A percentile compares a stretch with the other conserved stretches of the same genome.
phyloP scores from a whole-genome alignment of 2,113 vertebrate species.

The Microtus ochrogaster region DNA sequence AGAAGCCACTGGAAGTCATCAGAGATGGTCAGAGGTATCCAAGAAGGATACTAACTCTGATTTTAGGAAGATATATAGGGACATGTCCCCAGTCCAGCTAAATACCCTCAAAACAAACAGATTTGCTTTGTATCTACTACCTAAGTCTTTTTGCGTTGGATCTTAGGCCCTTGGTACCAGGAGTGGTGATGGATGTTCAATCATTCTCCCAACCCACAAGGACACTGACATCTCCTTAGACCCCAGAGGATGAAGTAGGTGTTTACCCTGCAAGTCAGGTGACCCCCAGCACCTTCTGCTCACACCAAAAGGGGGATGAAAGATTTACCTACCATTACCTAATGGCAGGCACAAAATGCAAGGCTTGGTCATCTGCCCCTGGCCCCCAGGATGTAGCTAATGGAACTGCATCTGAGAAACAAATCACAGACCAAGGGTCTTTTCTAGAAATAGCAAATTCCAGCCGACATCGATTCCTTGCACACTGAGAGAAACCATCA shows the following conservation, averaged over 20 bases:
- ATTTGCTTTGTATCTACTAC: background rate
- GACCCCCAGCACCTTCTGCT: background rate
- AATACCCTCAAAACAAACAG: too few relatives aligned
- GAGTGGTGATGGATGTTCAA: background rate
- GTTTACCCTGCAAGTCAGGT: too few relatives aligned
- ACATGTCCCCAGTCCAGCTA: background rate
- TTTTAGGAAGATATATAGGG: background rate
- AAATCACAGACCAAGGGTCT: slow-evolving; percentile 22
- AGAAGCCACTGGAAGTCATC: background rate
- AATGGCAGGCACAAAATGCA: slow-evolving; percentile 6
- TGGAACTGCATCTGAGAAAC: background rate
- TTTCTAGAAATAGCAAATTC: background rate
- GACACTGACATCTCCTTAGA: background rate
- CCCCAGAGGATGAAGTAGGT: background rate
- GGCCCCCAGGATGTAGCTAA: background rate
- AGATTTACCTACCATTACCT: background rate
- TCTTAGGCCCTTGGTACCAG: background rate
- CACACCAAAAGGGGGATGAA: background rate
- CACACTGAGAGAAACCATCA: slow-evolving; percentile 62
- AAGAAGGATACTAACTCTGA: background rate
- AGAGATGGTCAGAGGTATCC: background rate
- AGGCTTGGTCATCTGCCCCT: background rate
- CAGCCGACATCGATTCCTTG: slow-evolving; percentile 37
- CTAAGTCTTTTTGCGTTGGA: background rate
- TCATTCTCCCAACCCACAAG: background rate